Conservation (phyloP, 1,140 invertebrate genomes). For the Notospermus geniculatus region DNA sequence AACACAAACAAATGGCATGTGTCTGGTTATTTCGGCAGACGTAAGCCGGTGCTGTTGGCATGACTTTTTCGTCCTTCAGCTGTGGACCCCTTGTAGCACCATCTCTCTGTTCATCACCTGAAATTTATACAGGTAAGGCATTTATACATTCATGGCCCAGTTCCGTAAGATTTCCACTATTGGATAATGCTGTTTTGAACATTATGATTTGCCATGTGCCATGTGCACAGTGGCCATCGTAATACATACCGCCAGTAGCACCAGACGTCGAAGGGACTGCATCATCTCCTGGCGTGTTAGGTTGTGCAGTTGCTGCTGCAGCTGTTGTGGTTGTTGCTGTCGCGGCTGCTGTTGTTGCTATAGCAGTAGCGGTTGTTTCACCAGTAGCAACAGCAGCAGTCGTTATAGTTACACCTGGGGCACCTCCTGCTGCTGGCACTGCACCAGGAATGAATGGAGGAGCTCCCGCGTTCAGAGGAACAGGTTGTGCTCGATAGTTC, state of each 20-base stretch:
- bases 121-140: too few relatives aligned
- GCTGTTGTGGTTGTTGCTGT: constrained; percentile 12
- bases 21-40: constrained; percentile 35
- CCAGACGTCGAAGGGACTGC: too few relatives aligned
- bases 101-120: constrained; percentile 14
- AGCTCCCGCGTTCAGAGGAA: neutral
- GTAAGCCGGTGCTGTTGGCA: constrained; percentile 31
- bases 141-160: too few relatives aligned
- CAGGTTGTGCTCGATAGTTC: constrained; percentile 24
- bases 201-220: too few relatives aligned
- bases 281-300: too few relatives aligned
- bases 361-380: neutral
- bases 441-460: neutral
- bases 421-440: neutral
- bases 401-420: neutral
- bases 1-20: constrained; percentile 50
- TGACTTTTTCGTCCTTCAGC: constrained; percentile 32
- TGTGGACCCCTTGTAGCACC: constrained; percentile 12
- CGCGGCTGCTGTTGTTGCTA: neutral
- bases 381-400: neutral
- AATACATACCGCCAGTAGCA: too few relatives aligned
- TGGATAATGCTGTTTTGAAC: too few relatives aligned
- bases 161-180: too few relatives aligned
- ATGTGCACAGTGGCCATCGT: too few relatives aligned
- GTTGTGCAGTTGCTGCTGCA: neutral